Evolutionary conservation across 2,113 vertebrate genomes (phyloP).

Genomic region (Orientallactaga bullata): DNA sequence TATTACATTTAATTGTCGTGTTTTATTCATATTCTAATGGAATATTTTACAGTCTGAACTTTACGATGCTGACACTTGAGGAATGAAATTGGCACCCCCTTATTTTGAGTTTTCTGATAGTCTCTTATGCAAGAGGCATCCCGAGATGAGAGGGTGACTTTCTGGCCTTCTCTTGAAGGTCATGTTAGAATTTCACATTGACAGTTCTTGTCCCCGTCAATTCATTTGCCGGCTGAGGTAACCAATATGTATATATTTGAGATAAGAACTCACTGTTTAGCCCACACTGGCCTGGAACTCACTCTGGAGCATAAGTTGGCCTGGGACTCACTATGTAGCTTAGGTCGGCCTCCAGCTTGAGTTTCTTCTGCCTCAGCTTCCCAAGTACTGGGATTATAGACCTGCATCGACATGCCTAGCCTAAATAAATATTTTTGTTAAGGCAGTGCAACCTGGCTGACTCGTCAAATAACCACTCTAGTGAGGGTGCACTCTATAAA

Average conservation of each 20-base stretch:
- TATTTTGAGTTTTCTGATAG: neutral
- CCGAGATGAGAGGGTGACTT: neutral
- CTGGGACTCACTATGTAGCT: no score
- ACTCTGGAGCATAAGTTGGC: no score
- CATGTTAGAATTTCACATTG: neutral
- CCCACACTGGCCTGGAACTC: no score
- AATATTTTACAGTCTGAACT: neutral
- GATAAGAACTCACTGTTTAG: neutral
- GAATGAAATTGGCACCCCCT: neutral
- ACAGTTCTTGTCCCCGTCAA: constrained; percentile 1
- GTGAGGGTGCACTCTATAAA: neutral
- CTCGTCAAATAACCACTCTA: neutral
- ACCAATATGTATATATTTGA: neutral
- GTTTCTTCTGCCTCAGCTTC: neutral
- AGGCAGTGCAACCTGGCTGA: neutral
- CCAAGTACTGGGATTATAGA: neutral
- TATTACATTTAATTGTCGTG: neutral
- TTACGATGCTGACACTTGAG: neutral
- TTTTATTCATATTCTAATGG: neutral
- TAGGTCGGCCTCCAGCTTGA: neutral
- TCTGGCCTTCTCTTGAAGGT: neutral
- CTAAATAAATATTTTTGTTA: neutral
- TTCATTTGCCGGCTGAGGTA: neutral
- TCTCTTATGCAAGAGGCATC: neutral
- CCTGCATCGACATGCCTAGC: neutral